Conservation (phyloP, 23 tunicate species). For the Trididemnum clinides region DNA sequence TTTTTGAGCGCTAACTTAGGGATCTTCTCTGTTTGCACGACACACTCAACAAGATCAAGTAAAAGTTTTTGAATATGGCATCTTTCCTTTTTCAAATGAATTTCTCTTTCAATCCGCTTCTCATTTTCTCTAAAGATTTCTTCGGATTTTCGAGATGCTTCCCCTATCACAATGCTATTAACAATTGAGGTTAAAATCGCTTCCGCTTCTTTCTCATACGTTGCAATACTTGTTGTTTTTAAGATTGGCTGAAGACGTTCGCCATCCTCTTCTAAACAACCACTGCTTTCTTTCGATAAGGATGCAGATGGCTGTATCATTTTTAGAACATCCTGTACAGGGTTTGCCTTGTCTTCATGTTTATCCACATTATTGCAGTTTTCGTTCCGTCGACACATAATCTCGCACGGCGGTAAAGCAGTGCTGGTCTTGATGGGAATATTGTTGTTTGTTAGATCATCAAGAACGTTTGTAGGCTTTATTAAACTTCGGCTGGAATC, state of each 20-base stretch:
- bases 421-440: not conserved
- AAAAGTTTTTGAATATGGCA: too few relatives aligned
- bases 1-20: too few relatives aligned
- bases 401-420: not conserved
- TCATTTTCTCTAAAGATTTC: not conserved
- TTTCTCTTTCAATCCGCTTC: not conserved
- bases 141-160: not conserved
- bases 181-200: not conserved
- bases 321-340: not conserved
- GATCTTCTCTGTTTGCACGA: too few relatives aligned
- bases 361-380: not conserved
- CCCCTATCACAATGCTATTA: not conserved
- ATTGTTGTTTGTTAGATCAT: conserved; percentile 9
- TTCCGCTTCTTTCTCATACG: not conserved
- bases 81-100: not conserved
- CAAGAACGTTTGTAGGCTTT: not conserved
- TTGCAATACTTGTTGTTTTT: not conserved
- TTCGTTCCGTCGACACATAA: not conserved
- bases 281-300: not conserved
- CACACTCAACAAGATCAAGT: not conserved
- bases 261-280: not conserved
- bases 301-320: not conserved
- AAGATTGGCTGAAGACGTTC: not conserved
- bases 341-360: not conserved
- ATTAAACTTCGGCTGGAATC: not conserved